Evolutionary conservation across 2,888 invertebrate species (phyloP).

Genomic region (Cantharis nigra): DNA sequence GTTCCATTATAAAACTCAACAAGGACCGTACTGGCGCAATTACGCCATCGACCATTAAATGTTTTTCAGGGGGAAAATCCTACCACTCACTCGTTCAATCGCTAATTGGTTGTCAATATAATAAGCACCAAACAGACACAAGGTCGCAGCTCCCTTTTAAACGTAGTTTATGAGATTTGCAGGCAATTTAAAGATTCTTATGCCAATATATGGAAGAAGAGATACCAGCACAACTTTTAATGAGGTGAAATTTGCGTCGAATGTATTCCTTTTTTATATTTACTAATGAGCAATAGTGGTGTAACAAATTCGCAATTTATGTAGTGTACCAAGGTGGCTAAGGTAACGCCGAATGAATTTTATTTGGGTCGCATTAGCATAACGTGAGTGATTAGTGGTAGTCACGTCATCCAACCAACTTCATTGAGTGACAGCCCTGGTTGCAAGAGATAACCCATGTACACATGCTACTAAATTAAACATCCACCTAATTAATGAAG

Average conservation of each 20-base stretch:
- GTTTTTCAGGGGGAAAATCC: slow-evolving; percentile 30
- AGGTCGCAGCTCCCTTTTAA: slow-evolving; percentile 20
- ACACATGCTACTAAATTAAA: slow-evolving; percentile 50
- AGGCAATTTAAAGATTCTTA: slow-evolving; percentile 29
- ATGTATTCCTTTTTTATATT: slow-evolving; percentile 30
- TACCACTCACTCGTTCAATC: slow-evolving; percentile 42
- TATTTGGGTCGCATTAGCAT: slow-evolving; percentile 29
- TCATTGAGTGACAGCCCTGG: slow-evolving; percentile 25
- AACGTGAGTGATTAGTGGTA: slow-evolving; percentile 30
- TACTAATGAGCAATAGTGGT: slow-evolving; percentile 37
- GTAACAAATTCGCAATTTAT: slow-evolving; percentile 38
- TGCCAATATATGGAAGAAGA: slow-evolving; percentile 19
- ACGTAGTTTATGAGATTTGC: slow-evolving; percentile 27
- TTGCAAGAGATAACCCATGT: slow-evolving; percentile 30
- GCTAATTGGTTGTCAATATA: slow-evolving; percentile 39
- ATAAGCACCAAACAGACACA: slow-evolving; percentile 40
- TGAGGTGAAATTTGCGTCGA: slow-evolving; percentile 35
- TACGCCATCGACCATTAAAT: slow-evolving; percentile 16
- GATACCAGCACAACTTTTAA: slow-evolving; percentile 33
- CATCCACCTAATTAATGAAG: slow-evolving; percentile 55
- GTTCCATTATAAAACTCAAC: slow-evolving; percentile 51
- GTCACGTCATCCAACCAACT: slow-evolving; percentile 28
- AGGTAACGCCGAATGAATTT: slow-evolving; percentile 24
- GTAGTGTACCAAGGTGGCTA: slow-evolving; percentile 17
- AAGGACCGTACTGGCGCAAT: slow-evolving; percentile 28